Base-by-base conservation (phyloP, 2,797 vertebrate species). In the Apogon talboti region DNA sequence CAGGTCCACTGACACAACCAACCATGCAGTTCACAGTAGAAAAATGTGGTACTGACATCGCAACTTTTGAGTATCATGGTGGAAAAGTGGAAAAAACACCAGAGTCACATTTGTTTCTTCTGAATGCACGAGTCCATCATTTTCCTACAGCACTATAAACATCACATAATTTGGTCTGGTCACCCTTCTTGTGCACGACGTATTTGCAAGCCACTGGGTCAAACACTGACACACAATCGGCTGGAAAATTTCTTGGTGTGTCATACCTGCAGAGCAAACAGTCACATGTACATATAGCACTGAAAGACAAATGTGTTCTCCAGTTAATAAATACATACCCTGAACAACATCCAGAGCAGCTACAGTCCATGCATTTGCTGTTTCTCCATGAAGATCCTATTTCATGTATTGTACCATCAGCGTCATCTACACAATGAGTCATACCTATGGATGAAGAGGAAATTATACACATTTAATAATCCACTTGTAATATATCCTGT, bases 171-270 rank as follows among this genome's bases (percentile, higher is more conserved):
- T 40, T 41, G 0, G 47, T 11, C 9, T 76, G 82, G 69, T 93
- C 3, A 6, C 71, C 2, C 75, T 4, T 87, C 61, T 83, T 92
- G 48, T 84, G 74, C 49, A 92, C 90, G 1, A 47, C 16, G 72
- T 80, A 92, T 68, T 33, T 0, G 62, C 92, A 93, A 6, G 12
- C 6, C 0, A 1, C 0, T 0, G 13, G 0, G 61, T 92, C 65
- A 68, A 92, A 90, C 44, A 86, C 84, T 56, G 77, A 66, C 48
- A 61, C 72, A 48, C 93, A 93, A 44, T 90, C 89, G 0, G 40
- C n/a, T 3, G 91, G 75, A 24, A 79, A 37, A 0, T 0, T 0
- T 0, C 0, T 0, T 1, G 83, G 80, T 1, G 9, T 82, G 6
- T 0, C 0, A 71, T 43, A 92, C 38, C 91, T 93, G 85, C 46